phyloP scores from a whole-genome alignment of 2,797 vertebrate genomes.

The Enteromius fasciolatus region DNA sequence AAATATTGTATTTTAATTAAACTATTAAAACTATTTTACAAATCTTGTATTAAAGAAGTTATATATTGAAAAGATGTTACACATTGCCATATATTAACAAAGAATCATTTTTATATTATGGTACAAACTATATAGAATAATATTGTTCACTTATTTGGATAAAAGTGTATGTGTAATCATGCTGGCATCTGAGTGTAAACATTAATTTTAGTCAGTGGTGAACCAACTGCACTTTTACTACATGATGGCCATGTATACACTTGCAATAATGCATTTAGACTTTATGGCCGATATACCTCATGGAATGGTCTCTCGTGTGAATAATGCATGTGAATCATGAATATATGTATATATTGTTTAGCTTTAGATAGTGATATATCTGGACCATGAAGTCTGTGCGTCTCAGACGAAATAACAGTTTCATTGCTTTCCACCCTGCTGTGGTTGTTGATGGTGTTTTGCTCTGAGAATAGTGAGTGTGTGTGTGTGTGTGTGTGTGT shows the following conservation, averaged over 20 bases:
- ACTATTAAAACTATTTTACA: too few species aligned
- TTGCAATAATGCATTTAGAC: constrained; percentile 21
- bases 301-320: constrained; percentile 17
- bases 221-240: not conserved
- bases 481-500: constrained; percentile 23
- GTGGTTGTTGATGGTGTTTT: constrained; percentile 75
- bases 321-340: constrained; percentile 44
- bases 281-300: constrained; percentile 4
- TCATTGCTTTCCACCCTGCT: constrained; percentile 72
- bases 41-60: not conserved
- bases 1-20: not conserved
- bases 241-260: constrained; percentile 8
- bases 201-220: constrained; percentile 5
- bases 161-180: not conserved
- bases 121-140: not conserved
- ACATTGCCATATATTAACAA: not conserved
- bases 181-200: not conserved
- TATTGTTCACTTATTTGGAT: not conserved
- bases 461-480: constrained; percentile 43
- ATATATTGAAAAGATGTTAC: not conserved
- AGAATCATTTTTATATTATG: not conserved
- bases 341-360: constrained; percentile 31
- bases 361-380: constrained; percentile 19
- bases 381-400: constrained; percentile 29
- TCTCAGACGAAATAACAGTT: constrained; percentile 62